phyloP scores from a whole-genome alignment of 2,888 invertebrate species.

The Pseudeuparius sepicola region DNA sequence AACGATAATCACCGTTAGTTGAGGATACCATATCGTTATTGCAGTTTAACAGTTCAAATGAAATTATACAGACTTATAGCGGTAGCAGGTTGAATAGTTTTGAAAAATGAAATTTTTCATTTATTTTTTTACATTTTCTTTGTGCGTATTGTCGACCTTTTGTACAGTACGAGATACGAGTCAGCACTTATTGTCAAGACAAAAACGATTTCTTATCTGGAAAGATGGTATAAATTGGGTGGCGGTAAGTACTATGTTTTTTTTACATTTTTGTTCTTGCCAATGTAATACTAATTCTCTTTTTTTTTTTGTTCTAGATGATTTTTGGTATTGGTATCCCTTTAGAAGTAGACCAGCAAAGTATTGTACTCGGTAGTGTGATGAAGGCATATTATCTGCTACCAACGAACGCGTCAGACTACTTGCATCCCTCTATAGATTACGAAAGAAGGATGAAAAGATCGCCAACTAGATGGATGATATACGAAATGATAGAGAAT shows the following conservation, averaged over 20 bases:
- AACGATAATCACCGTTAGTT: no score
- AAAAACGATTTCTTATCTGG: constrained; percentile 48
- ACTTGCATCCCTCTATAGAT: constrained; percentile 39
- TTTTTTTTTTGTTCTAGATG: constrained; percentile 41
- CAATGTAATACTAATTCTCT: constrained; percentile 1
- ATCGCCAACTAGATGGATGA: constrained; percentile 33
- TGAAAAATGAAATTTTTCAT: no score
- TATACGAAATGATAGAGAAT: constrained; percentile 32
- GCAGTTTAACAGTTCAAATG: no score
- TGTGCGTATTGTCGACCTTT: no score
- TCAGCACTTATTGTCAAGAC: constrained; percentile 32
- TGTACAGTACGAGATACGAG: constrained; percentile 27
- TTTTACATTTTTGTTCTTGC: no score
- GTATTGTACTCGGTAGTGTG: constrained; percentile 54
- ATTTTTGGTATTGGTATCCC: constrained; percentile 58
- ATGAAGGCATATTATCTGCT: constrained; percentile 58
- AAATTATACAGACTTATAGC: no score
- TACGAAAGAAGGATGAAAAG: constrained; percentile 28
- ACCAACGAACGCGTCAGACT: constrained; percentile 52
- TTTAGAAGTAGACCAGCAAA: constrained; percentile 50
- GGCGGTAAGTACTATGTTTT: constrained; percentile 47
- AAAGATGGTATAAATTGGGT: constrained; percentile 49
- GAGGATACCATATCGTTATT: no score
- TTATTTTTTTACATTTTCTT: no score
- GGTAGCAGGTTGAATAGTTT: no score